phyloP scores from a whole-genome alignment of 1,140 invertebrate species.

The Pseudomyrmex flavicornis region DNA sequence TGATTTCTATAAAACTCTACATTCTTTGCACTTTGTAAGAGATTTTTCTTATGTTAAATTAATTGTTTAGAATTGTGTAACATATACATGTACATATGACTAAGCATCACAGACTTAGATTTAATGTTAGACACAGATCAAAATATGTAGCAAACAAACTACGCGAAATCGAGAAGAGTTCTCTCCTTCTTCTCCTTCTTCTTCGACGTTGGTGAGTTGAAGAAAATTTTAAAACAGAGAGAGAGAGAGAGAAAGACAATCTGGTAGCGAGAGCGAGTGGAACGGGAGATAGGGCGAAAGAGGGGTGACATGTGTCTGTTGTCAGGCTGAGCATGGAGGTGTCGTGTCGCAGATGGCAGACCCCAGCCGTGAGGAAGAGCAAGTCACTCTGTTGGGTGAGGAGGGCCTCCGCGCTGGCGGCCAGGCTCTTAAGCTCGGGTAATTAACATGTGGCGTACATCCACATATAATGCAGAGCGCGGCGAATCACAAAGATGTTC shows the following conservation, averaged over 20 bases:
- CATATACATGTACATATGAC: background rate
- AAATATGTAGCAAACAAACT: constrained; percentile 25
- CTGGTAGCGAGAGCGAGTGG: constrained; percentile 31
- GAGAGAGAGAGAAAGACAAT: constrained; percentile 41
- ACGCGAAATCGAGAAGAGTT: constrained; percentile 22
- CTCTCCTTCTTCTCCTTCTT: constrained; percentile 18
- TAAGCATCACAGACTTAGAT: constrained; percentile 35
- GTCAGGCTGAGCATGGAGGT: constrained; percentile 88
- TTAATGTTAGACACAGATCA: constrained; percentile 3
- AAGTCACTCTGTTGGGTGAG: constrained; percentile 96
- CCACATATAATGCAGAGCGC: constrained; percentile 75
- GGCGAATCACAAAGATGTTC: constrained; percentile 59
- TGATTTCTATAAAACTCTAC: background rate
- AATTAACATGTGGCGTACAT: constrained; percentile 86
- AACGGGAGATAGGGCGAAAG: constrained; percentile 81
- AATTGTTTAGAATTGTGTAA: too few species aligned
- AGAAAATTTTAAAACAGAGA: constrained; percentile 30
- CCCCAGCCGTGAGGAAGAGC: constrained; percentile 96
- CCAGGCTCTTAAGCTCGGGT: constrained; percentile 97
- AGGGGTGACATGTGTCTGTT: constrained; percentile 86
- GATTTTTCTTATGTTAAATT: background rate
- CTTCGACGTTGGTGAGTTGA: constrained; percentile 45
- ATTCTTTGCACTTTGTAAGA: too few species aligned
- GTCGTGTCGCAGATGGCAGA: constrained; percentile 94
- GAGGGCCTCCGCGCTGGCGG: constrained; percentile 96